Percentiles rank a stretch among this genome's conserved stretches.
Evolutionary conservation across 2,888 invertebrate species (phyloP).

Genomic region (Troides oblongomaculatus): DNA sequence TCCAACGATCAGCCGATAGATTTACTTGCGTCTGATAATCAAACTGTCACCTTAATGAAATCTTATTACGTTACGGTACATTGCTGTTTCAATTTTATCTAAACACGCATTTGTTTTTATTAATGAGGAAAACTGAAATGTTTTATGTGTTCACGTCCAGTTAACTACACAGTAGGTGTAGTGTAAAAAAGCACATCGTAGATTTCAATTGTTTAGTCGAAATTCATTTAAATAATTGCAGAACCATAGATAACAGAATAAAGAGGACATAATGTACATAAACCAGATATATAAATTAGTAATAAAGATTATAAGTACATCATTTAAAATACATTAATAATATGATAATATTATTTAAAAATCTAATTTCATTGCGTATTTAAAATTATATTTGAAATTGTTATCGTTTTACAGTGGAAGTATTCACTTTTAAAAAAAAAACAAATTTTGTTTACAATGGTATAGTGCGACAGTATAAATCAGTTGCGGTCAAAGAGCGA

Average conservation of each 20-base stretch:
- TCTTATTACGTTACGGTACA: constrained; percentile 6
- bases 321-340: too few relatives aligned
- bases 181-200: too few relatives aligned
- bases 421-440: constrained; percentile 8
- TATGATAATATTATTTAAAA: too few relatives aligned
- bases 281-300: too few relatives aligned
- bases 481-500: constrained; percentile 49
- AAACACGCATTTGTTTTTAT: neutral
- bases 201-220: too few relatives aligned
- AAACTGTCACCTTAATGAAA: neutral
- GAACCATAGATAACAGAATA: too few relatives aligned
- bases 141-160: neutral
- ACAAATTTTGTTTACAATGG: constrained; percentile 19
- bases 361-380: neutral
- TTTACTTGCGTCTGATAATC: constrained; percentile 1
- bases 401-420: neutral
- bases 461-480: constrained; percentile 30
- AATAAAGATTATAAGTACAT: too few relatives aligned
- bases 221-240: too few relatives aligned
- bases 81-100: neutral
- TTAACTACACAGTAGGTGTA: too few relatives aligned
- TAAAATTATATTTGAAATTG: neutral
- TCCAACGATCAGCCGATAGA: constrained; percentile 43
- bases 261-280: too few relatives aligned
- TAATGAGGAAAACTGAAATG: neutral